Conservation (phyloP, 2,888 invertebrate genomes). For the Athalia cordata region DNA sequence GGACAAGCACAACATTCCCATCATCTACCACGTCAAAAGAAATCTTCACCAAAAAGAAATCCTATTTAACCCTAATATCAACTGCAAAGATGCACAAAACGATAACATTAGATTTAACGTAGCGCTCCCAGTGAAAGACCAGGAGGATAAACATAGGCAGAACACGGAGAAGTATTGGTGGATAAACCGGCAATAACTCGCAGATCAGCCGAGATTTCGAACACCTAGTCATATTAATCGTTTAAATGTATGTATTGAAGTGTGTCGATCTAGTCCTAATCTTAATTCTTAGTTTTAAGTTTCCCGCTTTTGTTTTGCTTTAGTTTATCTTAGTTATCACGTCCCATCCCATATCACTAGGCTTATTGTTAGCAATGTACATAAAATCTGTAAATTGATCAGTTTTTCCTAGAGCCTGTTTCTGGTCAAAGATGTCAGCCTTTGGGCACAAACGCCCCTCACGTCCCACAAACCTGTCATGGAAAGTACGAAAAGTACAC, state of each 20-base stretch:
- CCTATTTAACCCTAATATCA: neutral
- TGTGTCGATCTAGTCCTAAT: too few relatives aligned
- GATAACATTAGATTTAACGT: neutral
- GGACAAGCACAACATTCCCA: conserved; percentile 2
- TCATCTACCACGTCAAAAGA: neutral
- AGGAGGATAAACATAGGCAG: neutral
- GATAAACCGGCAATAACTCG: neutral
- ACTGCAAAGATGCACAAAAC: neutral
- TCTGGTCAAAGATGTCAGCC: too few relatives aligned
- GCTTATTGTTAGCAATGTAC: too few relatives aligned
- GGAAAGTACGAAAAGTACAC: neutral
- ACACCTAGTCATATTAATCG: neutral
- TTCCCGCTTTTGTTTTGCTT: too few relatives aligned
- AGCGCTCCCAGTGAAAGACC: neutral
- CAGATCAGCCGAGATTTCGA: neutral
- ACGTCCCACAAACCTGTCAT: neutral
- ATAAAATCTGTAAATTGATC: too few relatives aligned
- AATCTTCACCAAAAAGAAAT: neutral
- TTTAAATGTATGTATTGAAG: neutral
- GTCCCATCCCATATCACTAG: too few relatives aligned
- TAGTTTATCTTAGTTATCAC: too few relatives aligned
- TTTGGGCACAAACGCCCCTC: too few relatives aligned
- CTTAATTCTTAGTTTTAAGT: too few relatives aligned
- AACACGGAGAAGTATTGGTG: conserved; percentile 11
- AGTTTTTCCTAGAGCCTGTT: too few relatives aligned